Evolutionary conservation across 2,797 vertebrate species (phyloP), one percentile per base, ranked within the genome.

Genomic region (Naso thynnoides): DNA sequence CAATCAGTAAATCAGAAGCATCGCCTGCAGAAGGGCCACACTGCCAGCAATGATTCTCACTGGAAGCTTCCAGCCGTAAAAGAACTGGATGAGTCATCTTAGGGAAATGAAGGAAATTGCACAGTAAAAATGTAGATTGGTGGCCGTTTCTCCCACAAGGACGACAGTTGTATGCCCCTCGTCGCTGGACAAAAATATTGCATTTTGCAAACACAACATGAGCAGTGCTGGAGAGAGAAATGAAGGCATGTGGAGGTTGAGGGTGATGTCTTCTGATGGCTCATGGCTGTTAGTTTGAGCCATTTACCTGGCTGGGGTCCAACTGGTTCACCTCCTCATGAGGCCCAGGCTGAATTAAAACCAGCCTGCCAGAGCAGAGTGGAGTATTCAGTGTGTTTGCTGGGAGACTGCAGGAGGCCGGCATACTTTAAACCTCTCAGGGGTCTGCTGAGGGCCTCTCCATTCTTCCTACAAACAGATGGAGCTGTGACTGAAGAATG

Each of bases 261-360:
- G 53, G 16, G 47, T 68, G 69, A 83, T 79, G 78, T 84, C 66
- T 81, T 73, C 50, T 60, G 79, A 83, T 82, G 62, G 65, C 72
- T 84, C 66, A 36, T 69, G 58, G 69, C 31, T 78, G 63, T 73
- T 81, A 74, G 76, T 73, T 75, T 75, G 62, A 90, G 70, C 78
- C 66, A 68, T 86, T 82, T 79, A 75, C 49, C 73, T 89, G 89
- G 90, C 85, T 41, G 56, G 27, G 21, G 33, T 86, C 86, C 89
- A 90, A 58, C 62, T 68, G 38, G 71, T 86, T 83, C 86, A 82
- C 81, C 87, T 88, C 63, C 56, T 88, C 77, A 18, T 79, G 79
- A 87, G 88, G 87, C 86, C 86, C 81, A 62, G 71, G 81, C 81
- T 87, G 88, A 89, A 91, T 90, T 88, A 86, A 91, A 90, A 86